These are phyloP conservation scores for Netelia virgata DNA, from an alignment of 2,888 invertebrate genomes.

Conservation along the genomic window DNA sequence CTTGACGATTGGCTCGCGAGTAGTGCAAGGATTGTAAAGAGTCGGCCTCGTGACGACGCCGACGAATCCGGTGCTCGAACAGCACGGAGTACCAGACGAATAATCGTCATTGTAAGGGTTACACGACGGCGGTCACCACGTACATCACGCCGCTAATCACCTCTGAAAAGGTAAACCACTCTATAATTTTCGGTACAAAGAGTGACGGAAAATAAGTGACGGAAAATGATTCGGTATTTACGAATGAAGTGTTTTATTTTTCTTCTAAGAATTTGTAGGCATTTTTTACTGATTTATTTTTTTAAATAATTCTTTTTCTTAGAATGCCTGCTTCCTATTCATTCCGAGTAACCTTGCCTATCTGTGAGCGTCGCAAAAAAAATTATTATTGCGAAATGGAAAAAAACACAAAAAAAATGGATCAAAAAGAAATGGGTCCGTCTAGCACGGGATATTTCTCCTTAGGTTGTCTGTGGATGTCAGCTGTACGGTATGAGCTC, in stretches of 20 bases:
- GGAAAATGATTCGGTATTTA: neutral
- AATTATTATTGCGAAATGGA: too few species aligned
- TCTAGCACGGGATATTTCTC: conserved; percentile 25
- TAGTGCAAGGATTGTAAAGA: conserved; percentile 64
- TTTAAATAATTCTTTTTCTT: neutral
- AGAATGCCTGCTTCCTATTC: neutral
- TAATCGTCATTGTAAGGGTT: conserved; percentile 78
- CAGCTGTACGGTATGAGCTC: conserved; percentile 33
- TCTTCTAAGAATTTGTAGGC: neutral
- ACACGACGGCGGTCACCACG: conserved; percentile 85
- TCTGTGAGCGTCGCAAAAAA: too few species aligned
- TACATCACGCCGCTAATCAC: conserved; percentile 85
- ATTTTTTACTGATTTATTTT: neutral
- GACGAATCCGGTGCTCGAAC: conserved; percentile 76
- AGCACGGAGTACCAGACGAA: conserved; percentile 76
- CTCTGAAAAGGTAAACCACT: conserved; percentile 82
- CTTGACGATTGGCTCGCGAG: conserved; percentile 67
- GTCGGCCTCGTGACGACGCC: conserved; percentile 64
- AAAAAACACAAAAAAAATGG: too few species aligned
- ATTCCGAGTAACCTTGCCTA: too few species aligned
- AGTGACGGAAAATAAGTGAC: neutral
- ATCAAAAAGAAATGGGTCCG: conserved; percentile 1
- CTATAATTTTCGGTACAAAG: too few species aligned
- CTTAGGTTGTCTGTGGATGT: conserved; percentile 7
- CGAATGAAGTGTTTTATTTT: neutral